These are phyloP conservation scores for Montipora cactus DNA, from an alignment of 64 coral and sea anemone genomes.

Conservation along the genomic window DNA sequence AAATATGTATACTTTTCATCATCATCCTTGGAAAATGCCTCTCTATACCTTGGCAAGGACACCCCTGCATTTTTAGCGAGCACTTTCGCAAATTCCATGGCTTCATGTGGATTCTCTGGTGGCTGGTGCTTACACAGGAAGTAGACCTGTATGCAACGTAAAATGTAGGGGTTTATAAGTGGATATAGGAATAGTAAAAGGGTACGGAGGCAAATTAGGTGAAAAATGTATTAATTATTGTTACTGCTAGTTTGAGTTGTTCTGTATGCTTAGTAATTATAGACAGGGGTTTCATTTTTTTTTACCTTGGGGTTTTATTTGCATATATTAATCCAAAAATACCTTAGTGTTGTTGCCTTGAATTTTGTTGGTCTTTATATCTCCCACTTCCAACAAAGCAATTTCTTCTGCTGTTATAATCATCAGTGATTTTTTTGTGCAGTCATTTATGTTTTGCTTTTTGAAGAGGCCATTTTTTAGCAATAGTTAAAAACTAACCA, in stretches of 20 bases:
- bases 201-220: background rate
- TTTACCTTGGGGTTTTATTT: background rate
- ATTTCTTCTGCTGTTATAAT: background rate
- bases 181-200: background rate
- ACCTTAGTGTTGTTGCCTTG: background rate
- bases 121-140: background rate
- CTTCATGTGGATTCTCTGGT: background rate
- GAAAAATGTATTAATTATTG: background rate
- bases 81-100: background rate
- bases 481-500: background rate
- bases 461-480: background rate
- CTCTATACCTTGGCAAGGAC: background rate
- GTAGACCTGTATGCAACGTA: background rate
- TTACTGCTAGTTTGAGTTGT: background rate
- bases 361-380: background rate
- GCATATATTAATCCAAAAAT: background rate
- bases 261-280: background rate
- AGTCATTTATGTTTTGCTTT: background rate
- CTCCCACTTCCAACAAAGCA: background rate
- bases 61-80: background rate
- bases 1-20: background rate
- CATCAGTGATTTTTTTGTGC: background rate
- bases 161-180: background rate
- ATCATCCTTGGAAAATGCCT: background rate
- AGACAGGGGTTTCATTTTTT: background rate